These are phyloP conservation scores for Dasysyrphus albostriatus DNA, from an alignment of 2,888 invertebrate genomes.

Conservation along the genomic window DNA sequence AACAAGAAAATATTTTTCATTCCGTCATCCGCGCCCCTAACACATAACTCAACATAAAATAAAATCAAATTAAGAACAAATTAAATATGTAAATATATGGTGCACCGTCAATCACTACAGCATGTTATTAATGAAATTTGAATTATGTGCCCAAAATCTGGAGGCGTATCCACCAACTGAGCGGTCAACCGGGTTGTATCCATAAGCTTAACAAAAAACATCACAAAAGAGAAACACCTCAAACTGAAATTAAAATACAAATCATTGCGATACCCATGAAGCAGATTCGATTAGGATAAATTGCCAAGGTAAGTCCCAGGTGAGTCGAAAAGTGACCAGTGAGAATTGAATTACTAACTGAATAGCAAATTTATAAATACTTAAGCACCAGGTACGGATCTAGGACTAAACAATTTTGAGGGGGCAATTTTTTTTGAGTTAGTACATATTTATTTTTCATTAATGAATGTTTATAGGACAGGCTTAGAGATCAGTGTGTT, in stretches of 20 bases:
- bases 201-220: neutral
- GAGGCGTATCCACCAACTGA: conserved; percentile 59
- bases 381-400: neutral
- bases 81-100: conserved; percentile 69
- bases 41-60: conserved; percentile 38
- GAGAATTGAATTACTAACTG: conserved; percentile 32
- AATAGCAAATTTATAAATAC: conserved; percentile 41
- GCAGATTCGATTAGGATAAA: conserved; percentile 72
- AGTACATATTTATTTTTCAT: too few species aligned
- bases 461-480: too few species aligned
- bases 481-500: too few species aligned
- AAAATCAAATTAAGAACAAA: conserved; percentile 63
- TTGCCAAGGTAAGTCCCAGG: conserved; percentile 55
- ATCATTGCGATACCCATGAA: conserved; percentile 69
- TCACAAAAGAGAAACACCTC: conserved; percentile 29
- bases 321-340: conserved; percentile 33
- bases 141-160: conserved; percentile 64
- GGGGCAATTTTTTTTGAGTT: too few species aligned
- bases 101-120: conserved; percentile 65
- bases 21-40: conserved; percentile 1
- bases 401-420: neutral
- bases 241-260: conserved; percentile 67
- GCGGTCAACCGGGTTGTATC: conserved; percentile 50
- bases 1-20: neutral
- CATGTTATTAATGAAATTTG: conserved; percentile 65